These are phyloP conservation scores for Chloroceryle inda DNA, from an alignment of 2,797 vertebrate genomes.

Conservation along the genomic window DNA sequence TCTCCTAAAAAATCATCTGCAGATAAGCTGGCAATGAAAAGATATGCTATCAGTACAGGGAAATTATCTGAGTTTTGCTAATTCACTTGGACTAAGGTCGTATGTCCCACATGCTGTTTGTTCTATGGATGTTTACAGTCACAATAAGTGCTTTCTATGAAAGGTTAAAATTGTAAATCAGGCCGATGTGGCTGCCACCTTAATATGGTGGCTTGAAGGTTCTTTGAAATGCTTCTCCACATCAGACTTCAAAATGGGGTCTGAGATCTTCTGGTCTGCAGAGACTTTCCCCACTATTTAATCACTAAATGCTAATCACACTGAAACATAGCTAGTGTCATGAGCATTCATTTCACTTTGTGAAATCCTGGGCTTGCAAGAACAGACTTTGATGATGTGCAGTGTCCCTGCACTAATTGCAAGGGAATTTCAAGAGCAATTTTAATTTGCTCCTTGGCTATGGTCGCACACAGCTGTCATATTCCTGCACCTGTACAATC, in stretches of 20 bases:
- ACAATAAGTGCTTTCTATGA: background rate
- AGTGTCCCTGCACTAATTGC: constrained; percentile 45
- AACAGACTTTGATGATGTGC: constrained; percentile 45
- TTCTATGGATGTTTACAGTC: background rate
- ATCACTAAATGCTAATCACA: background rate
- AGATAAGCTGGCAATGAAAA: background rate
- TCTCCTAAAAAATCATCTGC: background rate
- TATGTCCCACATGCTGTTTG: background rate
- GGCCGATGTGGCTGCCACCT: background rate
- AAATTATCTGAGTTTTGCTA: background rate
- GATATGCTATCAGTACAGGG: accelerated
- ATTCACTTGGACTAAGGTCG: background rate
- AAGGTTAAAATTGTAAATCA: background rate
- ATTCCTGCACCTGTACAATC: constrained; percentile 49
- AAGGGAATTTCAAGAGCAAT: constrained; percentile 25
- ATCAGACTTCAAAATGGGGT: background rate
- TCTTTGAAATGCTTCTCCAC: background rate
- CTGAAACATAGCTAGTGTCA: background rate
- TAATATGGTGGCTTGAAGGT: background rate
- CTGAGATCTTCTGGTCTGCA: background rate
- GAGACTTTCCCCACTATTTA: background rate
- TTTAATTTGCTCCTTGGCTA: background rate
- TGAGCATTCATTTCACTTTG: constrained; percentile 7
- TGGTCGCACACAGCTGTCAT: constrained; percentile 33
- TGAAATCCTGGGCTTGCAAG: background rate